These are phyloP conservation scores for Drosophila monieri DNA, from an alignment of 2,888 invertebrate species.

Conservation along the genomic window DNA sequence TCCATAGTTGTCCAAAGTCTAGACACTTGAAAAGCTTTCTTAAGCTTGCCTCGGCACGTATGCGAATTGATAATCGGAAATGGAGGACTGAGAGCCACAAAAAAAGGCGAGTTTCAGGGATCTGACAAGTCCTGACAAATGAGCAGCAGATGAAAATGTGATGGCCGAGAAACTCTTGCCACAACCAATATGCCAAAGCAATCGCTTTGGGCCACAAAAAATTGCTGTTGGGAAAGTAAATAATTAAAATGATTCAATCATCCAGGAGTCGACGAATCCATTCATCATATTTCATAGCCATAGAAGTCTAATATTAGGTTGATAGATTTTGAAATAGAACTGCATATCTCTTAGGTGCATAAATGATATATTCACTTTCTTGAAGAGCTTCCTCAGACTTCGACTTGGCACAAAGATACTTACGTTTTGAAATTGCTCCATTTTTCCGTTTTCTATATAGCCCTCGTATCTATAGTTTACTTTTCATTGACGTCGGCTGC, in stretches of 20 bases:
- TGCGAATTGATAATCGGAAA: constrained; percentile 22
- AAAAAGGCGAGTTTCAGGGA: constrained; percentile 8
- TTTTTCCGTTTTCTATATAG: constrained; percentile 22
- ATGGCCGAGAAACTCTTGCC: neutral
- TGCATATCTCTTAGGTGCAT: constrained; percentile 54
- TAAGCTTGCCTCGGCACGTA: constrained; percentile 57
- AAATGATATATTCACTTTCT: neutral
- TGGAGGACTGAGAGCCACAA: neutral
- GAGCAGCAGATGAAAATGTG: constrained; percentile 34
- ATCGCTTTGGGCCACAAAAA: neutral
- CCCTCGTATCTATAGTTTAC: constrained; percentile 13
- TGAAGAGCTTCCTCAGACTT: constrained; percentile 29
- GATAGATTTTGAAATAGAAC: constrained; percentile 21
- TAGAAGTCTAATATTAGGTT: neutral
- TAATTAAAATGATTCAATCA: constrained; percentile 2
- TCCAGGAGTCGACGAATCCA: neutral
- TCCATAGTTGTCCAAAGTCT: constrained; percentile 38
- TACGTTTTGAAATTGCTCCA: constrained; percentile 57
- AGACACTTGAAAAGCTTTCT: constrained; percentile 59
- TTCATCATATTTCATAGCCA: neutral
- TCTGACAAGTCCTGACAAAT: constrained; percentile 53
- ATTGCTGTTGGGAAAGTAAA: neutral
- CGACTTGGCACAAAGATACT: constrained; percentile 41
- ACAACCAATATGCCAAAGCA: neutral
- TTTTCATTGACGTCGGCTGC: constrained; percentile 16